Base-by-base conservation (phyloP, 2,888 invertebrate genomes). In the Antitype chi region DNA sequence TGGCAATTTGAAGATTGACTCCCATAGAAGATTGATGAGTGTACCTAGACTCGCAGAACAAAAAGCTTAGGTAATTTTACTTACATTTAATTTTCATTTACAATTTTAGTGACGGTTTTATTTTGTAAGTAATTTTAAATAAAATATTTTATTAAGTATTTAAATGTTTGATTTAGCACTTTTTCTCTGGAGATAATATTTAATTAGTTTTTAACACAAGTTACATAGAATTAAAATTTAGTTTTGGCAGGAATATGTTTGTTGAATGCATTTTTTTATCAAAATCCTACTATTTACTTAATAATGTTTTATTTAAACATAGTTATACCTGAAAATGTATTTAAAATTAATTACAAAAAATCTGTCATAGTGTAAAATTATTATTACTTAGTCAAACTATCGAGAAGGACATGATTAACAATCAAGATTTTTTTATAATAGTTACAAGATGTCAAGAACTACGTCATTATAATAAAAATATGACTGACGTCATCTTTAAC, bases 241-340 rank as follows among this genome's bases (percentile, higher is more conserved):
- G 67, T 77, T 55, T 81, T 89, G 89, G 89, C 87, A 88, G 89
- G 90, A 90, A 85, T 83, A 79, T 74, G 74, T 83, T 80, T 85
- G 77, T 88, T 72, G 83, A 62, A 74, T 85, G 69, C 52, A 70
- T 70, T 73, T 70, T 76, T 81, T 25, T 67, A 67, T 63, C 82
- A 82, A 83, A 85, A 28, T 64, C 60, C 70, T 68, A 77, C 70
- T 63, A 70, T 25, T 53, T 73, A 64, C 64, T 55, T 83, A 70
- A 55, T 60, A 63, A 63, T 57, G 84, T 83, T 70, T 70, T 8
- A 83, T 70, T 83, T 60, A 82, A 79, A 76, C 47, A 81, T 60
- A 17, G n/a, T 52, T 32, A 70, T 47, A 69, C 32, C n/a, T 71
- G 67, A 60, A 60, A 32, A 81, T 28, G 8, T 73, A 70, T 72